Evolutionary conservation across 2,113 vertebrate species (phyloP), one percentile per base, ranked within the genome.

Genomic region (Neofelis nebulosa): DNA sequence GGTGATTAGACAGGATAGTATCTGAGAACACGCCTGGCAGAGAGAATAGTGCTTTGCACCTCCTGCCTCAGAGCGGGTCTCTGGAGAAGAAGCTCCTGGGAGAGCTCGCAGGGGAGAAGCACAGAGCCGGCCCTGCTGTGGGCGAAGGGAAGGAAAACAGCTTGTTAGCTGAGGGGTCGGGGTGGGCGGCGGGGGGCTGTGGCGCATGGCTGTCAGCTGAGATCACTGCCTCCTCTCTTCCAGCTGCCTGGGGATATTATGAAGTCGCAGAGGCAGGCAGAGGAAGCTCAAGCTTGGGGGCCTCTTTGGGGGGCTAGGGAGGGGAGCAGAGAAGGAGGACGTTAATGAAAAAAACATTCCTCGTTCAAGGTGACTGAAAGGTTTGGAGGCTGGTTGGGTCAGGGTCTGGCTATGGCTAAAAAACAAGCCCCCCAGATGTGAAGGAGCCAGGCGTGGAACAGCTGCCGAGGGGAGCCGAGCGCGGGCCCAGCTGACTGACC

Each of bases 231-330:
- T 96, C 86, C 91, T 74, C 92, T 86, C 95, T 95, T 97, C 95
- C 98, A 98, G 96, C 97, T 95, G 98, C 98, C 98, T 95, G 95
- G 86, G 97, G 98, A 95, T 98, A 91, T 97, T 97, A 94, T 95
- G 95, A 97, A 95, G 98, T 89, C 90, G 95, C 80, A 69, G 91
- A 97, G 97, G 96, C 84, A 41, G 78, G 52, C 74, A 89, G 94
- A 97, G 97, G 96, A 96, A 98, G 95, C 97, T 16, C 84, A 55
- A 92, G 96, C 94, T 97, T 96, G 96, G 95, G 93, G 96, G 96
- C 95, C 97, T 95, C 96, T 95, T 82, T 92, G 86, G 48, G 95
- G 97, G 69, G 36, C 74, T 73, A 94, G 76, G 95, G 81, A 96
- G 95, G 90, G 93, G 97, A 95, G 80, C 79, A 76, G 87, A 97